Evolutionary conservation across 2,113 vertebrate species (phyloP).

Genomic region (Oreochromis niloticus): DNA sequence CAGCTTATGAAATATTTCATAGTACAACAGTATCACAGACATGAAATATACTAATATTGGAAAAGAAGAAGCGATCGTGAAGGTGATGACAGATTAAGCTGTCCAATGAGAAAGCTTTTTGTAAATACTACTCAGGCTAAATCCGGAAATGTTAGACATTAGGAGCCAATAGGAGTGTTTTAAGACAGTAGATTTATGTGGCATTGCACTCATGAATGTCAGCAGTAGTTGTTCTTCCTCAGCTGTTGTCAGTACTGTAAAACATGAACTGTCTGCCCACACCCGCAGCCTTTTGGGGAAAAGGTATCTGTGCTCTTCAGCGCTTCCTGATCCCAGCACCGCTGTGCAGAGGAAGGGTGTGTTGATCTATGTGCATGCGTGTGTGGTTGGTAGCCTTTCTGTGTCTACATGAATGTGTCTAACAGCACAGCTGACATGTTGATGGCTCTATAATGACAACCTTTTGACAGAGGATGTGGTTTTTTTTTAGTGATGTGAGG

Average conservation of each 20-base stretch:
- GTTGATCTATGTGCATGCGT: not conserved
- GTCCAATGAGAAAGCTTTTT: not conserved
- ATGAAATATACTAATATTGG: not conserved
- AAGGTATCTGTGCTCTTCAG: conserved; percentile 30
- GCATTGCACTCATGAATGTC: not conserved
- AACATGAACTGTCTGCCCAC: conserved; percentile 2
- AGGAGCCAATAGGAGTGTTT: not conserved
- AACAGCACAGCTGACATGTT: conserved; percentile 35
- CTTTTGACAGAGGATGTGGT: conserved; percentile 59
- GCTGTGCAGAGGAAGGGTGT: conserved; percentile 40
- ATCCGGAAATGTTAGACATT: not conserved
- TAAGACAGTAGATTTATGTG: not conserved
- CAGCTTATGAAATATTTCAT: not conserved
- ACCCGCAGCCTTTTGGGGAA: conserved; percentile 10
- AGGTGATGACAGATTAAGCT: not conserved
- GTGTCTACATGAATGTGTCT: not conserved
- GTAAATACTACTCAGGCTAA: not conserved
- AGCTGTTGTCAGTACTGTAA: not conserved
- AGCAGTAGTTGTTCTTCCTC: not conserved
- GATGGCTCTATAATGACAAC: conserved; percentile 38
- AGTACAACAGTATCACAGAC: not conserved
- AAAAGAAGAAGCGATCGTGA: not conserved
- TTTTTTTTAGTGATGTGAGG: conserved; percentile 26
- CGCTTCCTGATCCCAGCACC: conserved; percentile 36
- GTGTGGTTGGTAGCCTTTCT: not conserved